A percentile compares a stretch with the other conserved stretches of the same genome.
These are phyloP conservation scores for Prunella fulvescens DNA, from an alignment of 2,113 vertebrate species.

Conservation along the genomic window DNA sequence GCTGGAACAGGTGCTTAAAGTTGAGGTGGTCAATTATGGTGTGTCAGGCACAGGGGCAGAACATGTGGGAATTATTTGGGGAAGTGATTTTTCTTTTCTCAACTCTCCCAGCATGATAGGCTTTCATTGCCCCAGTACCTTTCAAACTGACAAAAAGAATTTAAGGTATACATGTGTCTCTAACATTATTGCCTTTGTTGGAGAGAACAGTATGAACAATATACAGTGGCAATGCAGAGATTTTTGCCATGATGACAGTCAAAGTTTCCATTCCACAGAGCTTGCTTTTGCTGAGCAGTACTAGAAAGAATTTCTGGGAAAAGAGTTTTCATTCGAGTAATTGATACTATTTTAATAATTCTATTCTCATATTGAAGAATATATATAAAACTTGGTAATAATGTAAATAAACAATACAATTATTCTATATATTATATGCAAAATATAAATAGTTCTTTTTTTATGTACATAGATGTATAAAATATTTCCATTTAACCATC, in stretches of 20 bases:
- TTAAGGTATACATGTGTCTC: background rate
- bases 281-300: background rate
- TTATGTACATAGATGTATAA: background rate
- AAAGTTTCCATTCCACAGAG: background rate
- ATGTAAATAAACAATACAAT: background rate
- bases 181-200: background rate
- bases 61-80: background rate
- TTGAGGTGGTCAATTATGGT: background rate
- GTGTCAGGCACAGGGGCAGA: background rate
- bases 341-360: background rate
- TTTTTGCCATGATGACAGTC: background rate
- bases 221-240: background rate
- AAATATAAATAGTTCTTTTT: background rate
- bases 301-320: background rate
- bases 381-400: background rate
- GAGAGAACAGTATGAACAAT: background rate
- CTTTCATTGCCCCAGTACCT: background rate
- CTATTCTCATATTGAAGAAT: background rate
- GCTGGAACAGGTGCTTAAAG: background rate
- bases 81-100: background rate
- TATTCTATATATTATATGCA: background rate
- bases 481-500: background rate
- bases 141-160: background rate
- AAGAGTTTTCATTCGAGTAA: background rate
- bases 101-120: background rate